Evolutionary conservation across 2,797 vertebrate species (phyloP).

Genomic region (Catharus ustulatus): DNA sequence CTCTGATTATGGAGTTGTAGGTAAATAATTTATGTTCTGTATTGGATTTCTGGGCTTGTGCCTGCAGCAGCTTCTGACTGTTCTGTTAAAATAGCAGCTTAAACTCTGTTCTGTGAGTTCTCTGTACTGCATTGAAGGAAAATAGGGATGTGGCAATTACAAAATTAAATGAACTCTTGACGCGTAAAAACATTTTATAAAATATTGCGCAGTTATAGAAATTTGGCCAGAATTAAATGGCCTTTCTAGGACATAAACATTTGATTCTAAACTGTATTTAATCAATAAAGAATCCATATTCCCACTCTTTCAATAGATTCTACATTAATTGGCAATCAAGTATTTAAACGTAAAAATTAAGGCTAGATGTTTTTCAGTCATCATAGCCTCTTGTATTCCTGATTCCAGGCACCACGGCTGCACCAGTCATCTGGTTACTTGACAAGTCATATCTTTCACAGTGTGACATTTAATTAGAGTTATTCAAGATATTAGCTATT

Average conservation of each 20-base stretch:
- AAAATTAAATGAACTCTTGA: background rate
- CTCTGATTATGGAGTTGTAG: background rate
- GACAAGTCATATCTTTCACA: background rate
- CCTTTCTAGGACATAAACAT: background rate
- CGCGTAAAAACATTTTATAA: background rate
- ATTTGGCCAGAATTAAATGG: background rate
- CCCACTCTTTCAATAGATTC: background rate
- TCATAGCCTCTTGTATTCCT: background rate
- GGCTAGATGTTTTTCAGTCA: background rate
- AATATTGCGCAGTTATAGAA: background rate
- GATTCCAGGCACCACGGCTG: background rate
- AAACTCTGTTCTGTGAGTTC: background rate
- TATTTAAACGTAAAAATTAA: background rate
- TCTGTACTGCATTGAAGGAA: background rate
- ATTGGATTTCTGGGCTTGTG: background rate
- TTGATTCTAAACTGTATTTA: background rate
- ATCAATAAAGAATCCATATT: background rate
- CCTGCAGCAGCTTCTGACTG: background rate
- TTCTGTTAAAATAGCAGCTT: background rate
- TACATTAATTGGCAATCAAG: background rate
- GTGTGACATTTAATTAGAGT: background rate
- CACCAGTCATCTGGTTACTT: background rate
- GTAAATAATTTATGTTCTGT: conserved; percentile 16
- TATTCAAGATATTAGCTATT: background rate
- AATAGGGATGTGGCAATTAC: background rate